Percentiles rank a stretch among this genome's conserved stretches.
phyloP scores from a whole-genome alignment of 1,140 invertebrate species.

The Eulimnadia texana region DNA sequence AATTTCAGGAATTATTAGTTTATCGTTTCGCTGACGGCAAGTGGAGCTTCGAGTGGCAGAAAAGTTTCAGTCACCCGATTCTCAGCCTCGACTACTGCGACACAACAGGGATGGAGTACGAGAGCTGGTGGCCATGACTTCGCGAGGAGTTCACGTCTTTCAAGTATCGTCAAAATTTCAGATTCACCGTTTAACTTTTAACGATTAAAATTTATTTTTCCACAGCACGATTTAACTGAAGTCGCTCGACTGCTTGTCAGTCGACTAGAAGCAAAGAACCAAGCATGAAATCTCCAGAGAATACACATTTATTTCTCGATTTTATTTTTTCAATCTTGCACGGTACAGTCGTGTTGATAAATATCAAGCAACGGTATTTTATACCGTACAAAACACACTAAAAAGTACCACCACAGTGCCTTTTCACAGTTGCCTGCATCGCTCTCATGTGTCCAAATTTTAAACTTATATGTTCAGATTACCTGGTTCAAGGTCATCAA shows the following conservation, averaged over 20 bases:
- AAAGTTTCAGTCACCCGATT: conserved; percentile 43
- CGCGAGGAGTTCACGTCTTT: conserved; percentile 49
- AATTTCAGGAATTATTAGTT: conserved; percentile 1
- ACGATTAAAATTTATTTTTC: conserved; percentile 16
- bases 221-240: conserved; percentile 13
- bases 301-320: too few species aligned
- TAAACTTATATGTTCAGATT: too few species aligned
- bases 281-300: too few species aligned
- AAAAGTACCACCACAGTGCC: too few species aligned
- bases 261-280: not conserved
- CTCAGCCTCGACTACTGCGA: conserved; percentile 45
- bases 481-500: too few species aligned
- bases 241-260: not conserved
- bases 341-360: too few species aligned
- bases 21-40: conserved; percentile 20
- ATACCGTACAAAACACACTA: too few species aligned
- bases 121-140: conserved; percentile 48
- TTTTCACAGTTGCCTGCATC: too few species aligned
- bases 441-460: too few species aligned
- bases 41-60: conserved; percentile 35
- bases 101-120: conserved; percentile 51
- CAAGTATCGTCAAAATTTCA: conserved; percentile 33
- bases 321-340: too few species aligned
- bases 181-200: not conserved
- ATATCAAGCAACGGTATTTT: too few species aligned